Conservation (phyloP, 2,797 vertebrate genomes). For the Muscicapa comitata region DNA sequence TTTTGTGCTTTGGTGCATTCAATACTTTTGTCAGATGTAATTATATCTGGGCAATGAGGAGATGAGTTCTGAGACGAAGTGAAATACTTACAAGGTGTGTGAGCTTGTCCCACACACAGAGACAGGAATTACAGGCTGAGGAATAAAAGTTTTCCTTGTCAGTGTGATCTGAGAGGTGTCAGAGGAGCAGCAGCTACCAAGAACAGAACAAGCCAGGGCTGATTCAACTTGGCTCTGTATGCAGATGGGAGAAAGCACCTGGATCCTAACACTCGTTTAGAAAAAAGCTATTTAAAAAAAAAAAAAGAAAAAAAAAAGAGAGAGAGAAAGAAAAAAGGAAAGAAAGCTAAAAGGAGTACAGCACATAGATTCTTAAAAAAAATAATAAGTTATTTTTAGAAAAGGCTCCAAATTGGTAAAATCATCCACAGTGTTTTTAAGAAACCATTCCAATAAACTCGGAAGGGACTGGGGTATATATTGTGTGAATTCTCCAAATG, state of each 20-base stretch:
- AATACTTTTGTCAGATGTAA: conserved; percentile 38
- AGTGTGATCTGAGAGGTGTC: conserved; percentile 38
- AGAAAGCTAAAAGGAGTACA: not conserved
- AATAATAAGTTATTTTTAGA: not conserved
- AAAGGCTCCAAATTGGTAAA: not conserved
- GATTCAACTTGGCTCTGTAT: not conserved
- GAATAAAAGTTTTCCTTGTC: conserved; percentile 53
- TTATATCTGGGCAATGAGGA: conserved; percentile 15
- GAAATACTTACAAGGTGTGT: conserved; percentile 42
- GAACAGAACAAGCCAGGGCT: conserved; percentile 21
- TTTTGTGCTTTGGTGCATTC: conserved; percentile 2
- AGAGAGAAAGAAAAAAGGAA: too few species aligned
- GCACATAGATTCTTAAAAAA: not conserved
- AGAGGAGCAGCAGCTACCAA: conserved; percentile 19
- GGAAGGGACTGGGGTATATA: not conserved
- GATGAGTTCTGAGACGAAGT: not conserved
- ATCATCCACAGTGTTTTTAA: not conserved
- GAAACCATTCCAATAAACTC: not conserved
- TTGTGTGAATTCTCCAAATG: not conserved
- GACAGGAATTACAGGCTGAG: conserved; percentile 46
- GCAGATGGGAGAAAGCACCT: not conserved
- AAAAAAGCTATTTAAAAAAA: not conserved
- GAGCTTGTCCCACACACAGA: conserved; percentile 61
- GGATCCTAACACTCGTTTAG: not conserved
- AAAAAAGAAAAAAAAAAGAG: not conserved